Percentiles rank a stretch among this genome's conserved stretches.
Evolutionary conservation across 1,140 invertebrate genomes (phyloP).

Genomic region (Diorhabda sublineata): DNA sequence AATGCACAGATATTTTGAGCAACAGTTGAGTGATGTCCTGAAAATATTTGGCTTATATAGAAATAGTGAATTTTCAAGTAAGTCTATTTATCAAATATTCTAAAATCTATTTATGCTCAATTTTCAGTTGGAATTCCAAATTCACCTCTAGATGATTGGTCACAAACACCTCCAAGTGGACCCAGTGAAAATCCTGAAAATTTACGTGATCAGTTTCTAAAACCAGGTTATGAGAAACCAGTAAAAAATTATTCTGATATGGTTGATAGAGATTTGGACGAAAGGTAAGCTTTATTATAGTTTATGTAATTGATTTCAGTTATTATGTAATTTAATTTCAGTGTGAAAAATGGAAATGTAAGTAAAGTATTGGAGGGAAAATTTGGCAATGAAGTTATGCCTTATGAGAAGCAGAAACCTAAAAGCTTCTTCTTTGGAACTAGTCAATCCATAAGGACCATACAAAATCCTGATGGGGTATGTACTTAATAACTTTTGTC

Average conservation of each 20-base stretch:
- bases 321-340: constrained; percentile 28
- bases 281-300: constrained; percentile 47
- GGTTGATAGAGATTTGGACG: constrained; percentile 52
- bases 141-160: not conserved
- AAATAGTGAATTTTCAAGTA: constrained; percentile 38
- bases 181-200: constrained; percentile 14
- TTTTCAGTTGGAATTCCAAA: constrained; percentile 8
- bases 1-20: constrained; percentile 50
- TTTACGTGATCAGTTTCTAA: constrained; percentile 50
- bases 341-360: constrained; percentile 46
- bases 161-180: not conserved
- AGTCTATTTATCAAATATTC: not conserved
- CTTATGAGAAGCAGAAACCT: not conserved
- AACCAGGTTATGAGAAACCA: constrained; percentile 42
- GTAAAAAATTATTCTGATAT: constrained; percentile 30
- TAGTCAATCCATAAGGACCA: constrained; percentile 33
- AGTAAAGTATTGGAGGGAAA: constrained; percentile 28
- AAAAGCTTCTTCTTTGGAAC: constrained; percentile 12
- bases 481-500: constrained; percentile 8
- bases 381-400: constrained; percentile 3
- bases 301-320: not conserved
- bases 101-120: not conserved
- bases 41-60: constrained; percentile 38
- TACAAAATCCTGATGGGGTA: constrained; percentile 49
- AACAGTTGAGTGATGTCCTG: constrained; percentile 47